These are phyloP conservation scores for Coremacera marginata DNA, from an alignment of 2,888 invertebrate species.

Conservation along the genomic window DNA sequence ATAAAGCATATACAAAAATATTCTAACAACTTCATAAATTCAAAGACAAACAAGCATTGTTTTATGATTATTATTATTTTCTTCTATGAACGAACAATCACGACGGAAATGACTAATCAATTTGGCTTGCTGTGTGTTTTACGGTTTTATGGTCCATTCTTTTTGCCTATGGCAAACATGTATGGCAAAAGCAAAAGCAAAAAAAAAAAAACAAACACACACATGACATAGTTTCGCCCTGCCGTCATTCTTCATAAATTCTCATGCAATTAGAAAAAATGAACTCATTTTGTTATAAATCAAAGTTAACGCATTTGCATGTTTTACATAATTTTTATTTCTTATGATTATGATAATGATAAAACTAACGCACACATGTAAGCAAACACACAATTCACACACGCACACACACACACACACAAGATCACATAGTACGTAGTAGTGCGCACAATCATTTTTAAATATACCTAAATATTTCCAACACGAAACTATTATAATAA, in stretches of 20 bases:
- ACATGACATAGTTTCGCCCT: not conserved
- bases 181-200: not conserved
- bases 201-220: not conserved
- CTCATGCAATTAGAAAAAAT: constrained; percentile 3
- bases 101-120: constrained; percentile 15
- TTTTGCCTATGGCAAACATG: not conserved
- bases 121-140: not conserved
- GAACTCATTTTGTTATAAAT: constrained; percentile 53
- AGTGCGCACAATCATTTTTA: not conserved
- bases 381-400: not conserved
- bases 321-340: constrained; percentile 65
- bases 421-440: not conserved
- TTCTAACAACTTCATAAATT: constrained; percentile 17
- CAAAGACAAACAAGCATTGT: constrained; percentile 1
- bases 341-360: constrained; percentile 47
- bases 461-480: constrained; percentile 52
- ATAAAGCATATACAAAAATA: not conserved
- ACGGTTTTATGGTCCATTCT: not conserved
- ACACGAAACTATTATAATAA: constrained; percentile 66
- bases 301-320: constrained; percentile 65
- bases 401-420: not conserved
- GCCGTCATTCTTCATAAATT: not conserved
- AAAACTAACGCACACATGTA: constrained; percentile 29
- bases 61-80: not conserved
- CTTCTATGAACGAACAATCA: not conserved